Base-by-base conservation (phyloP, 1,140 invertebrate species). In the Battus philenor region DNA sequence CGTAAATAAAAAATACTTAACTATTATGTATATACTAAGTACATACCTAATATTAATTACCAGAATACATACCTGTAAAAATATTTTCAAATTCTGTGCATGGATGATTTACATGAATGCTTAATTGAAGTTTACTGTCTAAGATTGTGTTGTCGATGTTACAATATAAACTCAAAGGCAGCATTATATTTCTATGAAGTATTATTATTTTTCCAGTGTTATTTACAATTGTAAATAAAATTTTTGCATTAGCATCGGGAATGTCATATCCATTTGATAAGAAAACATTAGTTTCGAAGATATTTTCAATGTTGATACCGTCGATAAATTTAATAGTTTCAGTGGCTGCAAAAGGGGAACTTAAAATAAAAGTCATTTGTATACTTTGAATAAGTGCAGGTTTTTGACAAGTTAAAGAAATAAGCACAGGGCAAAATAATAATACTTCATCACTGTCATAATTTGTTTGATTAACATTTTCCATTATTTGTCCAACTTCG, bases 31-130 rank as follows among this genome's bases (percentile, higher is more conserved):
- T n/a, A n/a, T n/a, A n/a, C n/a, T n/a, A n/a, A n/a, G n/a, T n/a
- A n/a, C n/a, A n/a, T n/a, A n/a, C n/a, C n/a, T n/a, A n/a, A n/a
- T n/a, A n/a, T n/a, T n/a, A n/a, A n/a, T n/a, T n/a, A n/a, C n/a
- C n/a, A n/a, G n/a, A n/a, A n/a, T n/a, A n/a, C n/a, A n/a, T 65
- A 82, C 80, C 80, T 52, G 60, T 64, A 66, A 82, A 82, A 61
- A 81, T 67, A 20, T 72, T 59, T 5, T 34, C 31, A 12, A 82
- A 53, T 38, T 71, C 48, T 20, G 70, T 32, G 47, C 56, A 54
- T 1, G 54, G 27, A 12, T 60, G 44, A 50, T 70, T 79, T 13
- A 62, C 49, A 29, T 46, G 36, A 30, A 85, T 50, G 11, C 29
- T 26, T 39, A 85, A 36, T 56, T 59, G 65, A 18, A 66, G 46